phyloP scores from a whole-genome alignment of 2,113 vertebrate species.

The Ibidorhyncha struthersii region DNA sequence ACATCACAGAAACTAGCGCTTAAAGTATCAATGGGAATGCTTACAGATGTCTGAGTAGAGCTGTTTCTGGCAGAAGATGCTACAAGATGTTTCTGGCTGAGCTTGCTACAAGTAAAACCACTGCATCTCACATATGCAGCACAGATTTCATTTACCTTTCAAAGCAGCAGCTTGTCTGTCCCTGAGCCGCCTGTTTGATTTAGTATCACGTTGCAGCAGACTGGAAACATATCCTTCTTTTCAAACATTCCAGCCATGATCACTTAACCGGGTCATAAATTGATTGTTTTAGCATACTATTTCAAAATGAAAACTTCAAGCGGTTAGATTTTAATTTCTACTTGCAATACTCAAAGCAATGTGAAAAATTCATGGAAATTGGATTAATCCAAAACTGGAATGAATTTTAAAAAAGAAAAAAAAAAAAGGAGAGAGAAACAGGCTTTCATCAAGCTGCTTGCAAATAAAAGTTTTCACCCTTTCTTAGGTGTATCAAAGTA shows the following conservation, averaged over 20 bases:
- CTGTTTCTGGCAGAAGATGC: neutral
- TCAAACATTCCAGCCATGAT: neutral
- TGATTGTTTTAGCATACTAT: neutral
- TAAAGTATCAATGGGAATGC: neutral
- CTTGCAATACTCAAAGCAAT: neutral
- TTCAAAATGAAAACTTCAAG: neutral
- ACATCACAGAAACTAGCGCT: neutral
- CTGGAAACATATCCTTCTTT: neutral
- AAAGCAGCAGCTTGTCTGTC: neutral
- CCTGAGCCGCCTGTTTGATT: neutral
- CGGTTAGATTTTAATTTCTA: neutral
- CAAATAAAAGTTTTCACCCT: neutral
- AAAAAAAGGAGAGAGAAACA: rapidly evolving
- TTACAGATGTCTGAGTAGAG: neutral
- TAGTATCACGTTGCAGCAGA: neutral
- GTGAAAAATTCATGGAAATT: neutral
- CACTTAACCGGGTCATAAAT: neutral
- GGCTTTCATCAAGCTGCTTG: neutral
- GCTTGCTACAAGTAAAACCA: neutral
- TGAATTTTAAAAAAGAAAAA: neutral
- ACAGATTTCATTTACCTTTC: neutral
- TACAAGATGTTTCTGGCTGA: neutral
- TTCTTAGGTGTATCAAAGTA: neutral
- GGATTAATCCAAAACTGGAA: neutral
- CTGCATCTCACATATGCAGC: neutral